Evolutionary conservation across 2,888 invertebrate genomes (phyloP).

Genomic region (Odiellus spinosus): DNA sequence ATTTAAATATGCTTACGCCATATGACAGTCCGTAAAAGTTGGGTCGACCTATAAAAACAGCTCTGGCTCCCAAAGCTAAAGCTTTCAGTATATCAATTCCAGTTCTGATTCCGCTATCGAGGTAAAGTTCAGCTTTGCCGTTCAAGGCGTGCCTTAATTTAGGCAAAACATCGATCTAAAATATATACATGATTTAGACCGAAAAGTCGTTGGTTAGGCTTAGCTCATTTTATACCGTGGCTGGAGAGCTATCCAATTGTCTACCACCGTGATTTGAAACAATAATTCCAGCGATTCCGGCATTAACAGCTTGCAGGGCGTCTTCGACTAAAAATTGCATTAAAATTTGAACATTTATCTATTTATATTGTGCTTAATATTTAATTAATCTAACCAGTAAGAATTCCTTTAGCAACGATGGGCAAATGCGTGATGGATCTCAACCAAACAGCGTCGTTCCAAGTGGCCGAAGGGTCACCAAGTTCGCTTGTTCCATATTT

Average conservation of each 20-base stretch:
- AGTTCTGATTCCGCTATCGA: conserved; percentile 70
- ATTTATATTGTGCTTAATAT: too few relatives aligned
- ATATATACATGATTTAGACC: too few relatives aligned
- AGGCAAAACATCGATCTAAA: conserved; percentile 38
- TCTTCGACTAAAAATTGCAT: conserved; percentile 49
- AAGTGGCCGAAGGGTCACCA: conserved; percentile 63
- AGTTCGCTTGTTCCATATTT: conserved; percentile 25
- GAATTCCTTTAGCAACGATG: conserved; percentile 66
- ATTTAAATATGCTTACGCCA: conserved; percentile 26
- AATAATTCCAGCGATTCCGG: conserved; percentile 60
- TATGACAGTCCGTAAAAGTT: conserved; percentile 67
- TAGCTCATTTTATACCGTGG: too few relatives aligned
- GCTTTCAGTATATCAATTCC: conserved; percentile 84
- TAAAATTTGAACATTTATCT: too few relatives aligned
- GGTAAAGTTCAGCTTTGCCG: conserved; percentile 54
- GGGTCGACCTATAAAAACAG: conserved; percentile 66
- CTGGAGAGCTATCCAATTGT: conserved; percentile 69
- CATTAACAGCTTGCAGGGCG: conserved; percentile 52
- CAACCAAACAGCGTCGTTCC: conserved; percentile 77
- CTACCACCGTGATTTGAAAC: conserved; percentile 91
- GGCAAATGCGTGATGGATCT: conserved; percentile 57
- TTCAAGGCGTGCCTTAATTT: conserved; percentile 53
- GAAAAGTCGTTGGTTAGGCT: too few relatives aligned
- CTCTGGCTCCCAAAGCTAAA: conserved; percentile 65
- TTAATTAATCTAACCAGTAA: too few relatives aligned